A percentile compares a stretch with the other conserved stretches of the same genome.
phyloP scores from a whole-genome alignment of 2,113 vertebrate genomes.

The Aplodontia rufa region DNA sequence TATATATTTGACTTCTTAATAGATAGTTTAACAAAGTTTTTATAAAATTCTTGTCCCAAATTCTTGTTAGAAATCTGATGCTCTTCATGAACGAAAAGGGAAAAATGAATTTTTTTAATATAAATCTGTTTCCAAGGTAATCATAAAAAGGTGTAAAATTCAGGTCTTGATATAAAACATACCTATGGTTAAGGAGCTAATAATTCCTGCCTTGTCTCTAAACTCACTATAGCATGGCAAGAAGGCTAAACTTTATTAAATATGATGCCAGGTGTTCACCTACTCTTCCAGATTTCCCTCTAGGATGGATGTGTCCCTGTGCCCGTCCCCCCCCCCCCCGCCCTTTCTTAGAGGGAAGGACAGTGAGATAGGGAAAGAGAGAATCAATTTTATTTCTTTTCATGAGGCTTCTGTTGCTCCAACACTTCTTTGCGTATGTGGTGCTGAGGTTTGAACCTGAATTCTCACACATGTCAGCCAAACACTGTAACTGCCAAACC shows the following conservation, averaged over 20 bases:
- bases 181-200: neutral
- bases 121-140: neutral
- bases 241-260: neutral
- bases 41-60: neutral
- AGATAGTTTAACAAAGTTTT: neutral
- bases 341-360: too few species aligned
- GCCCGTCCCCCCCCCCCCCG: too few species aligned
- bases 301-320: too few species aligned
- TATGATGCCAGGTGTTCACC: too few species aligned
- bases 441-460: too few species aligned
- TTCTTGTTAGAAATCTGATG: conserved; percentile 34
- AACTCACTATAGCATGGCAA: neutral
- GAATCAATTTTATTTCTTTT: too few species aligned
- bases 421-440: too few species aligned
- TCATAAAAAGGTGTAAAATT: neutral
- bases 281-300: neutral
- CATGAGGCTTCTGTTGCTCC: too few species aligned
- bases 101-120: neutral
- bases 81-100: neutral
- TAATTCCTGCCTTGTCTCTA: neutral
- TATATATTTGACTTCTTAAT: neutral
- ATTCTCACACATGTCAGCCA: too few species aligned
- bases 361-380: too few species aligned
- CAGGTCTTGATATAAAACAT: neutral
- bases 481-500: too few species aligned